A percentile compares a stretch with the other conserved stretches of the same genome.
phyloP scores from a whole-genome alignment of 2,888 invertebrate genomes.

The Heliconius ismenius region DNA sequence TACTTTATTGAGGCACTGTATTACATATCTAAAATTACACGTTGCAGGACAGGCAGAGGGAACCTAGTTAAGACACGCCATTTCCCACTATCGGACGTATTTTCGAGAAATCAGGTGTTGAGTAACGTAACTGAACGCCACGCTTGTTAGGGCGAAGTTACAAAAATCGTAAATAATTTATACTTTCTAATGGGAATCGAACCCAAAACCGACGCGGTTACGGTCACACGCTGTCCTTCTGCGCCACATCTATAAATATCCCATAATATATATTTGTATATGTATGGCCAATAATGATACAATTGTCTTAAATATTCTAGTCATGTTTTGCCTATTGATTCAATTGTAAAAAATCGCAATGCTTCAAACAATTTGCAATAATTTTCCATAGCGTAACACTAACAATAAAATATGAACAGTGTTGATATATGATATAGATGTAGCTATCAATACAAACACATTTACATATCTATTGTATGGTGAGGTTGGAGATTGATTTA shows the following conservation, averaged over 20 bases:
- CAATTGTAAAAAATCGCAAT: slow-evolving; percentile 10
- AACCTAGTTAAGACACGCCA: no score
- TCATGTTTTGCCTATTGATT: background rate
- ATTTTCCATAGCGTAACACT: background rate
- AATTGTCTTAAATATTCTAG: slow-evolving; percentile 3
- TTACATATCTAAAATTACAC: background rate
- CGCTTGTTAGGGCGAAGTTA: no score
- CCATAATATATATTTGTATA: background rate
- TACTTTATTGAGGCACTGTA: background rate
- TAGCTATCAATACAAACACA: background rate
- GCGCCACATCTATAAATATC: background rate
- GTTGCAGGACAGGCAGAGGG: no score
- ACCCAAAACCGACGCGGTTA: no score
- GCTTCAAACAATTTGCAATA: background rate
- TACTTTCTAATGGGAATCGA: no score
- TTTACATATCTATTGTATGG: no score
- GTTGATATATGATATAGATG: slow-evolving; percentile 1
- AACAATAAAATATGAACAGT: background rate
- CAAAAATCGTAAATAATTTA: no score
- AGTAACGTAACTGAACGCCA: no score
- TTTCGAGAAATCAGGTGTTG: no score
- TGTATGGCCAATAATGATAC: background rate
- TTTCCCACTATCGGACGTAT: no score
- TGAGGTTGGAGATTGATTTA: no score
- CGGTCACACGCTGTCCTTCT: no score